Conservation (phyloP, 1,140 invertebrate species). For the Brachionus asplanchnoidis region DNA sequence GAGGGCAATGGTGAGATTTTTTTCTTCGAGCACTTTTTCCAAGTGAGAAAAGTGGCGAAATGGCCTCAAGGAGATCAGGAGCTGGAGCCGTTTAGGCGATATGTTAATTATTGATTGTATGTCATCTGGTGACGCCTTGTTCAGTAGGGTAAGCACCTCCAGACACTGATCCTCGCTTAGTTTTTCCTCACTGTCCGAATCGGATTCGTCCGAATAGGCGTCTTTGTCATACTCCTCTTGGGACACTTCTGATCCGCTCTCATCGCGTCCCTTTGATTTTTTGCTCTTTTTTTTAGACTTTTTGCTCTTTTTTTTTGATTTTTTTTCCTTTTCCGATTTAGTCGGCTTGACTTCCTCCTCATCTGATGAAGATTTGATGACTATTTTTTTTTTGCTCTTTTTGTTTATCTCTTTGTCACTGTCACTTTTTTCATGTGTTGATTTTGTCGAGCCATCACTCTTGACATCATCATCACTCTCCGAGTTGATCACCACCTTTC, state of each 20-base stretch:
- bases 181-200: neutral
- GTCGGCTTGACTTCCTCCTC: neutral
- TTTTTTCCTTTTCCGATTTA: neutral
- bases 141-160: neutral
- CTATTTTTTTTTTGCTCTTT: conserved; percentile 26
- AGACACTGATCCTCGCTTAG: neutral
- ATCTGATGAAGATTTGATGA: neutral
- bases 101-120: conserved; percentile 25
- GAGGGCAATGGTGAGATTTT: neutral
- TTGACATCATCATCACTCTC: neutral
- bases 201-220: neutral
- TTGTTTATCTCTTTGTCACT: neutral
- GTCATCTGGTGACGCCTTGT: conserved; percentile 4
- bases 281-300: neutral
- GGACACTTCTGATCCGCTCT: neutral
- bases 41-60: neutral
- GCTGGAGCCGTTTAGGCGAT: neutral
- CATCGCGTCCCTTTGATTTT: neutral
- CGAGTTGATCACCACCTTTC: neutral
- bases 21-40: neutral
- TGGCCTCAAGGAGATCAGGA: neutral
- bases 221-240: conserved; percentile 5
- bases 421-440: neutral
- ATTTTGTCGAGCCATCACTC: neutral
- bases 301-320: conserved; percentile 8